Evolutionary conservation across 92 coral and sea anemone genomes (phyloP).

Genomic region (Chrysogorgia sp.): DNA sequence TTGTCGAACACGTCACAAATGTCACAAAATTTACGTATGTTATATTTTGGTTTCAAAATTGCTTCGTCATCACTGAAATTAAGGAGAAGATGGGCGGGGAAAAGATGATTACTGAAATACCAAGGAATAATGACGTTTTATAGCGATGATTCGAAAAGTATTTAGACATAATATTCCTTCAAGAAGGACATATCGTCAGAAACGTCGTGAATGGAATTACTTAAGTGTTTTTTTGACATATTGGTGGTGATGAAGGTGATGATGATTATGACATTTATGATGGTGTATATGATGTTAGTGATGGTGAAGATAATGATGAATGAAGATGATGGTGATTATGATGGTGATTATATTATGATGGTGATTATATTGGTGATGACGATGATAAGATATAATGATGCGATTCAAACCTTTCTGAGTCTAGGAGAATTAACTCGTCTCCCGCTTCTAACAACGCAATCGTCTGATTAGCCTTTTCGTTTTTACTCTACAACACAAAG

Average conservation of each 20-base stretch:
- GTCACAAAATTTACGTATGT: slow-evolving; percentile 89
- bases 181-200: too few species aligned
- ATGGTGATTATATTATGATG: neutral
- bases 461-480: slow-evolving; percentile 77
- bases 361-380: slow-evolving; percentile 1
- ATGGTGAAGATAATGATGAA: neutral
- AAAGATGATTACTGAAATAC: too few species aligned
- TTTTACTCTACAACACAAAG: slow-evolving; percentile 83
- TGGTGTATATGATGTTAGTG: slow-evolving; percentile 6
- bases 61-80: slow-evolving; percentile 85
- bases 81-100: neutral
- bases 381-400: neutral
- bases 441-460: slow-evolving; percentile 82
- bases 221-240: too few species aligned
- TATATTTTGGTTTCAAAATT: slow-evolving; percentile 66
- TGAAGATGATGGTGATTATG: neutral
- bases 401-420: slow-evolving; percentile 32
- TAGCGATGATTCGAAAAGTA: too few species aligned
- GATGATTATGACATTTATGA: neutral
- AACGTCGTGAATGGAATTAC: too few species aligned
- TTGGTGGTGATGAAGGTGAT: neutral
- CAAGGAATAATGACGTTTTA: neutral
- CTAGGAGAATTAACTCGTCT: slow-evolving; percentile 44
- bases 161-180: too few species aligned
- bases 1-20: slow-evolving; percentile 94